These are phyloP conservation scores for Ptychoptera albimana DNA, from an alignment of 2,888 invertebrate genomes.

Conservation along the genomic window DNA sequence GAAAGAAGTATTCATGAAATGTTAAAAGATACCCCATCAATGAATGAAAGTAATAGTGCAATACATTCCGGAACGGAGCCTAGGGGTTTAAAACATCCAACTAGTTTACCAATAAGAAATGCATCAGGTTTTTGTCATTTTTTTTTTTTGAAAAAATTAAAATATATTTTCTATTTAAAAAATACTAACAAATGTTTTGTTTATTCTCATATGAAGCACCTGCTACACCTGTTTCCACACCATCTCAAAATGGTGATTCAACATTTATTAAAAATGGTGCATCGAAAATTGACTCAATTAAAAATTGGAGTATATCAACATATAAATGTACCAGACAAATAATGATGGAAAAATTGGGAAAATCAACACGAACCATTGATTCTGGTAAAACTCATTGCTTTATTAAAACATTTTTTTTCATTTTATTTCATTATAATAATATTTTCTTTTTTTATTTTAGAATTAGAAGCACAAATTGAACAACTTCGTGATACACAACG, in stretches of 20 bases:
- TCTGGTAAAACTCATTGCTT: too few relatives aligned
- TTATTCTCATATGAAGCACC: conserved; percentile 5
- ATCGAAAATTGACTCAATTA: conserved; percentile 80
- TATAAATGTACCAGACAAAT: conserved; percentile 97
- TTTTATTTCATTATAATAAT: too few relatives aligned
- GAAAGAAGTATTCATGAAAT: conserved; percentile 53
- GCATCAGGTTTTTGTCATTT: conserved; percentile 41
- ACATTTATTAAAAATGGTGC: conserved; percentile 40
- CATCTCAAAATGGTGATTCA: conserved; percentile 46
- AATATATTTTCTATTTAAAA: conserved; percentile 9
- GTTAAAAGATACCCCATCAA: conserved; percentile 66
- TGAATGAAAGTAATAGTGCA: conserved; percentile 58
- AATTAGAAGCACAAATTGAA: conserved; percentile 89
- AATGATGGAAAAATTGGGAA: conserved; percentile 91
- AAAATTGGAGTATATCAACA: conserved; percentile 95
- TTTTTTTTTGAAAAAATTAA: too few relatives aligned
- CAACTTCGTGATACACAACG: conserved; percentile 84
- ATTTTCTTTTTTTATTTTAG: conserved; percentile 32
- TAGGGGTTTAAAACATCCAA: conserved; percentile 43
- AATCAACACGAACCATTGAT: conserved; percentile 78
- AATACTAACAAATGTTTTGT: neutral
- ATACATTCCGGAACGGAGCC: conserved; percentile 60
- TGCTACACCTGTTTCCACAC: conserved; percentile 18
- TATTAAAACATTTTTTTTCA: too few relatives aligned
- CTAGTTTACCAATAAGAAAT: conserved; percentile 54